A percentile compares a stretch with the other conserved stretches of the same genome.
phyloP scores from a whole-genome alignment of 2,797 vertebrate genomes.

The Gobio occitaniae region DNA sequence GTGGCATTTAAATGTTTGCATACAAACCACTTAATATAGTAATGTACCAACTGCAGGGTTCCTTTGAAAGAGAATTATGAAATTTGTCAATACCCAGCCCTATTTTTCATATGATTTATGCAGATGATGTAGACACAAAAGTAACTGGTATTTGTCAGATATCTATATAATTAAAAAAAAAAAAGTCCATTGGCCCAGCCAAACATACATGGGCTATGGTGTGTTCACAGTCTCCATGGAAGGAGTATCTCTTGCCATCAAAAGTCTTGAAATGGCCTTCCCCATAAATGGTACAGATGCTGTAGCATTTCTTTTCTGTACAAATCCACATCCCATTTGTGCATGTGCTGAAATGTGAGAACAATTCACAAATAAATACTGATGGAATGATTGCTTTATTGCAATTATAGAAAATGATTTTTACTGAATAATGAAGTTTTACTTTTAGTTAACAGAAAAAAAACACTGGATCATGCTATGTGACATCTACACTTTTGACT shows the following conservation, averaged over 20 bases:
- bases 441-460: neutral
- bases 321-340: constrained; percentile 80
- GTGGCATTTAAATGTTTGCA: neutral
- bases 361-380: neutral
- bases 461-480: neutral
- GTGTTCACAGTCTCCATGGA: constrained; percentile 83
- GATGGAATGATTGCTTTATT: neutral
- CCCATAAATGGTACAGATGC: constrained; percentile 83
- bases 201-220: constrained; percentile 80
- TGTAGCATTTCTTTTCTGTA: constrained; percentile 75
- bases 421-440: neutral
- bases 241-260: constrained; percentile 82
- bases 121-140: neutral
- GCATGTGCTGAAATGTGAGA: neutral
- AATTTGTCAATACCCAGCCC: neutral
- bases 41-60: neutral
- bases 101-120: neutral
- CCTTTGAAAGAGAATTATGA: neutral
- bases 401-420: neutral
- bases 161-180: neutral
- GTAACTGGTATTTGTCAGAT: constrained; percentile 59
- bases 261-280: constrained; percentile 87
- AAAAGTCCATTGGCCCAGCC: neutral
- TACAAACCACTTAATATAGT: neutral
- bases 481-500: neutral